phyloP scores from a whole-genome alignment of 64 coral and sea anemone species.

The Cladopsammia gracilis region DNA sequence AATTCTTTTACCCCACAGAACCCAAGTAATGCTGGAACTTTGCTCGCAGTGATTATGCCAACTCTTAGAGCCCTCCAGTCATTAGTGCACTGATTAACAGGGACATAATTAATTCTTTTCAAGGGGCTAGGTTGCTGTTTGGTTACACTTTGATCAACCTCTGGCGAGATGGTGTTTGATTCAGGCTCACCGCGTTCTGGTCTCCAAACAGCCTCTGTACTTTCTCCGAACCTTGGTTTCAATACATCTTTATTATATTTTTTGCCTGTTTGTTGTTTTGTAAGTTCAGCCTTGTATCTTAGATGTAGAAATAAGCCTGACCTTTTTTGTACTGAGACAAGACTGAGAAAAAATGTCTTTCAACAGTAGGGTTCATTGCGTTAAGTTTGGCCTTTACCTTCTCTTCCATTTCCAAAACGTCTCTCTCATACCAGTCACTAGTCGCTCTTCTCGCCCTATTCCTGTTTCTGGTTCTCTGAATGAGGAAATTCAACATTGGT shows the following conservation, averaged over 20 bases:
- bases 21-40: too few relatives aligned
- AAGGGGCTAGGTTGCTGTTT: too few relatives aligned
- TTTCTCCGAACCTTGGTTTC: conserved; percentile 41
- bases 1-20: too few relatives aligned
- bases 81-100: too few relatives aligned
- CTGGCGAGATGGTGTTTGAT: conserved; percentile 7
- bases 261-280: conserved; percentile 55
- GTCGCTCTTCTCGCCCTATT: too few relatives aligned
- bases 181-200: conserved; percentile 21
- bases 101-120: too few relatives aligned
- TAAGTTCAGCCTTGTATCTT: conserved; percentile 64
- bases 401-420: background rate
- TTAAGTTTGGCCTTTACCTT: background rate
- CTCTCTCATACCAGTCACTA: too few relatives aligned
- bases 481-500: too few relatives aligned
- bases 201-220: conserved; percentile 21
- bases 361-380: background rate
- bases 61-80: too few relatives aligned
- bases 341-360: conserved; percentile 21
- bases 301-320: conserved; percentile 58
- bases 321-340: conserved; percentile 55
- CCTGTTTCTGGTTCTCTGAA: too few relatives aligned
- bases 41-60: too few relatives aligned
- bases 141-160: too few relatives aligned
- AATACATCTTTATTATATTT: conserved; percentile 67